Evolutionary conservation across 2,888 invertebrate genomes (phyloP), one percentile per base, ranked within the genome.

Genomic region (Seira sanloemensis): DNA sequence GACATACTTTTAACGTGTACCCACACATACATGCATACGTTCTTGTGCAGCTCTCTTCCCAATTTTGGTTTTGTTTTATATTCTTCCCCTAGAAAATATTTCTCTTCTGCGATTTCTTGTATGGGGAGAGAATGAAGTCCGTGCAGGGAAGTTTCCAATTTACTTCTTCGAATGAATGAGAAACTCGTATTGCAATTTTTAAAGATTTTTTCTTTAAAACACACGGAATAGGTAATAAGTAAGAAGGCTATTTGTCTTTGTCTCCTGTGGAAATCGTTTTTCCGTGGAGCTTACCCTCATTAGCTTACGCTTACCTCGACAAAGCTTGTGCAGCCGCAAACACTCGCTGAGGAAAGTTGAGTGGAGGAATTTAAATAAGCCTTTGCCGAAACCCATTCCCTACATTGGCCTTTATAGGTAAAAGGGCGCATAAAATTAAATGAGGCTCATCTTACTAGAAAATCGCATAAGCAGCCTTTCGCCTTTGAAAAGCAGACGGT

Each of bases 401-500:
- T 16, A 58, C 58, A 4, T 16, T 4, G 9, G 4, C 58, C 58
- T 58, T 58, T 58, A 58, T 58, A 18, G 58, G 18, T 4, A 24
- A 24, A 2, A 21, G 66, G 12, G 5, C 7, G 50, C 72, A 79
- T 79, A 81, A 76, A 78, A 78, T 78, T 83, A 83, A 83, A 78
- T 78, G 83, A 68, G 78, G 83, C 78, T 83, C 83, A 78, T 83
- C 83, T 76, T 54, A 65, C 68, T 69, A 65, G 69, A 77, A 82
- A 82, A 82, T 78, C 73, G 72, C 74, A 77, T 78, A 74, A 73
- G 67, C 46, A 58, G 77, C 27, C 67, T 62, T 78, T 37, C 73
- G 73, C 37, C 84, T 69, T 54, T 19, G 16, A 16, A n/a, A n/a
- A 12, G 46, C 25, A 69, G n/a, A 73, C 62, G 58, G 66, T 21